These are phyloP conservation scores for Agraylea sexmaculata DNA, from an alignment of 1,140 invertebrate genomes.

Conservation along the genomic window DNA sequence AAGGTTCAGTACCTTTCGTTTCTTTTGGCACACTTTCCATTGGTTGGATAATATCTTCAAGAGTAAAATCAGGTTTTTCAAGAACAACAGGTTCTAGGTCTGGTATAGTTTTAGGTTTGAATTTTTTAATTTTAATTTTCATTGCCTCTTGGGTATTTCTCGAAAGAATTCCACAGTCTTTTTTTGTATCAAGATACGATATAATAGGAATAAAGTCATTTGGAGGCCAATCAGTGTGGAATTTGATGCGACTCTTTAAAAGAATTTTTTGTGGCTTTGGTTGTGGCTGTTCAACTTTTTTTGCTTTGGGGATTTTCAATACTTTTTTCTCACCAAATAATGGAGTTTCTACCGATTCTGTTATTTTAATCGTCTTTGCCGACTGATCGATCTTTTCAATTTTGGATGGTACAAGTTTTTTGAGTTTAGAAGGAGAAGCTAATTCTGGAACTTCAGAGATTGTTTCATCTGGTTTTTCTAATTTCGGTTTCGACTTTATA, in stretches of 20 bases:
- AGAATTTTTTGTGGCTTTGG: conserved; percentile 48
- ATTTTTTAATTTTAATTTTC: conserved; percentile 49
- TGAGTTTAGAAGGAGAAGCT: no score
- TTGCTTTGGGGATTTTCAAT: conserved; percentile 39
- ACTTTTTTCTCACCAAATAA: conserved; percentile 49
- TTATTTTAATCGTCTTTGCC: conserved; percentile 19
- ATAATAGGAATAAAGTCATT: conserved; percentile 37
- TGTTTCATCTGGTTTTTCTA: no score
- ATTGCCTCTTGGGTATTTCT: conserved; percentile 57
- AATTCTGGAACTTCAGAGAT: no score
- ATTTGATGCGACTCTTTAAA: conserved; percentile 49
- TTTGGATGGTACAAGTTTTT: conserved; percentile 15
- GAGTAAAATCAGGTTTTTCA: conserved; percentile 46
- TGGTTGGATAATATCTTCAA: conserved; percentile 28
- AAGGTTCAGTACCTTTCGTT: conserved; percentile 29
- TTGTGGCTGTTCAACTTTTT: conserved; percentile 36
- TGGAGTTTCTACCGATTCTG: conserved; percentile 31
- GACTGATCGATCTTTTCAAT: conserved; percentile 29
- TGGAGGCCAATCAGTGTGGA: conserved; percentile 48
- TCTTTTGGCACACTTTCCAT: conserved; percentile 26
- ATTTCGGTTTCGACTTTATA: conserved; percentile 30
- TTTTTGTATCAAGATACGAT: conserved; percentile 40
- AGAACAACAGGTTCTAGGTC: conserved; percentile 41
- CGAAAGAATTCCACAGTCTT: conserved; percentile 51
- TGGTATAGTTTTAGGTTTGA: conserved; percentile 33